Conservation (phyloP, 1,140 invertebrate species). For the Monomorium pharaonis region DNA sequence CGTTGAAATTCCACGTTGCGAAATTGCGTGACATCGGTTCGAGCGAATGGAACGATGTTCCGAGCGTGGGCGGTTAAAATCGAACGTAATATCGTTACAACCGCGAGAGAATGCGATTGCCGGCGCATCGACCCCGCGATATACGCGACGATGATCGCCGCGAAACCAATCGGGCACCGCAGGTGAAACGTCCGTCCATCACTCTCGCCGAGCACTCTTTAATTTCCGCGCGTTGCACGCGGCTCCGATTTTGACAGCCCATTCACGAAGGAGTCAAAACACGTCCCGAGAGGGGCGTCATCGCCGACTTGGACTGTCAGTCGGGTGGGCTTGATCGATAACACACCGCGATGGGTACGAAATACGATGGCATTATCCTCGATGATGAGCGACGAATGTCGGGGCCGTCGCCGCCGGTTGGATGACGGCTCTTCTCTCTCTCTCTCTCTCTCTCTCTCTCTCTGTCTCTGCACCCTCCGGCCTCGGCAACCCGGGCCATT, state of each 20-base stretch:
- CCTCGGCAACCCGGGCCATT: constrained; percentile 59
- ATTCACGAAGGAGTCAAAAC: constrained; percentile 52
- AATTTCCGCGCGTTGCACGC: constrained; percentile 19
- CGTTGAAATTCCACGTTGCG: constrained; percentile 10
- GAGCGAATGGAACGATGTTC: background rate
- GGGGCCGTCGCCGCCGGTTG: constrained; percentile 1
- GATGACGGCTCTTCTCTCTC: constrained; percentile 23
- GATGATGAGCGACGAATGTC: constrained; percentile 26
- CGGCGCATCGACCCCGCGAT: constrained; percentile 15
- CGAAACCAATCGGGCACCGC: constrained; percentile 40
- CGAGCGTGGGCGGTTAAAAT: constrained; percentile 37
- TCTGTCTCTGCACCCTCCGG: constrained; percentile 14
- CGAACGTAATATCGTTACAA: constrained; percentile 46
- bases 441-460: too few species aligned
- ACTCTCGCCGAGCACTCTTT: constrained; percentile 30
- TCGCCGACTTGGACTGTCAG: constrained; percentile 3
- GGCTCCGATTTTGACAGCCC: constrained; percentile 39
- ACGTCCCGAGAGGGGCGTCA: constrained; percentile 7
- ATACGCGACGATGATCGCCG: constrained; percentile 38
- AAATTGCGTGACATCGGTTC: constrained; percentile 15
- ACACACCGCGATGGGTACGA: background rate
- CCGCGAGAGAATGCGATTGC: constrained; percentile 22
- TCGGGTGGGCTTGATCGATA: constrained; percentile 58
- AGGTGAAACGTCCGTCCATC: constrained; percentile 37
- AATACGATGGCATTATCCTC: constrained; percentile 1